Evolutionary conservation across 2,797 vertebrate species (phyloP), one percentile per base, ranked within the genome.

Genomic region (Semotilus atromaculatus): DNA sequence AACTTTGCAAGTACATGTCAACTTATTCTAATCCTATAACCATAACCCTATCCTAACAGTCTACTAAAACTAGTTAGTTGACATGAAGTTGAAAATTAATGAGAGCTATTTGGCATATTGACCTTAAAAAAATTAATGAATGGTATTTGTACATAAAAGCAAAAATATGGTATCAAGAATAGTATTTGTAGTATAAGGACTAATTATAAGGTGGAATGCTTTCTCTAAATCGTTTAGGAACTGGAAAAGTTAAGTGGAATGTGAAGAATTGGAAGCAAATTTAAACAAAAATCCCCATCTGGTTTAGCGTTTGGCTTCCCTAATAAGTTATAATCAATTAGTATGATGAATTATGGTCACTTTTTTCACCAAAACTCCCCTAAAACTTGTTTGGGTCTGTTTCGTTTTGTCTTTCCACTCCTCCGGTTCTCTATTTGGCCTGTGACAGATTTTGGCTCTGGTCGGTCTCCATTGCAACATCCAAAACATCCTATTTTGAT

Each of bases 401-500:
- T 80, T 72, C 13, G 16, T 26, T 14, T 36, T 74, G 55, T 71
- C 29, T 84, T 73, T 84, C 60, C 66, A 64, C 36, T 75, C 53
- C 60, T 74, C 58, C 26, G 21, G 21, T 82, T 48, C 23, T 71
- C 21, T 82, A 34, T 80, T 82, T 70, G 75, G 67, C 73, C 60
- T 55, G 45, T 77, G 64, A 77, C 64, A 76, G 72, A 68, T 23
- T 48, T 72, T 82, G 80, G 66, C 80, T 29, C 60, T 55, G 34
- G 23, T 74, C 11, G 36, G 26, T 80, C 72, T 86, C 80, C 51
- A 70, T 29, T 83, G 74, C 81, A 83, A 53, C 70, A 75, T 68
- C 60, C 77, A 66, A 80, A 80, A 87, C 78, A 75, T 67, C 73
- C 79, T 58, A 80, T 66, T 86, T 80, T 1, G n/a, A 60, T 75